A percentile compares a stretch with the other conserved stretches of the same genome.
These are phyloP conservation scores for Drosophila subsilvestris DNA, from an alignment of 2,888 invertebrate species.

Conservation along the genomic window DNA sequence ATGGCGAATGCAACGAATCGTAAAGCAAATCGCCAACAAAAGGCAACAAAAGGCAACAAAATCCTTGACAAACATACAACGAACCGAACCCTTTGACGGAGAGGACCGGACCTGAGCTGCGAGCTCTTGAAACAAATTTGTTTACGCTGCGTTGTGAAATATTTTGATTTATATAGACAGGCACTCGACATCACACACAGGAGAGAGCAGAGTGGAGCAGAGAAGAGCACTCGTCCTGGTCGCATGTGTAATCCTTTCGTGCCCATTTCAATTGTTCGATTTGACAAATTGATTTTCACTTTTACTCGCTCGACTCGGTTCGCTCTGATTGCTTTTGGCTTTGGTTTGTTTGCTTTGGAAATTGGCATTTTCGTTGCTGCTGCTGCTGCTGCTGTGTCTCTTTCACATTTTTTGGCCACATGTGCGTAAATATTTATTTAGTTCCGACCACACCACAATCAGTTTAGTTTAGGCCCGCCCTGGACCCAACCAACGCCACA, in stretches of 20 bases:
- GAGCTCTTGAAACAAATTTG: constrained; percentile 70
- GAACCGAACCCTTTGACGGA: constrained; percentile 56
- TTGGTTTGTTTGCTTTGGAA: constrained; percentile 69
- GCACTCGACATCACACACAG: constrained; percentile 30
- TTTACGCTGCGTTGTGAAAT: constrained; percentile 69
- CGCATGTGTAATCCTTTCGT: constrained; percentile 69
- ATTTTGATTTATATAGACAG: constrained; percentile 71
- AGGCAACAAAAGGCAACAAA: not conserved
- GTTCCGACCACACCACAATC: constrained; percentile 56
- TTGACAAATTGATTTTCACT: constrained; percentile 76
- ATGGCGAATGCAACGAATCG: constrained; percentile 66
- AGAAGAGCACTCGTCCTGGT: constrained; percentile 13
- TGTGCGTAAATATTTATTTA: constrained; percentile 77
- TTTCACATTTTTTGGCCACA: constrained; percentile 69
- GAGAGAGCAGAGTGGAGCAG: not conserved
- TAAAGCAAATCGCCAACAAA: constrained; percentile 54
- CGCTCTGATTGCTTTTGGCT: constrained; percentile 66
- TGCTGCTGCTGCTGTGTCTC: constrained; percentile 41
- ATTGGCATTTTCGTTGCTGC: constrained; percentile 56
- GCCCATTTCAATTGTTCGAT: constrained; percentile 76
- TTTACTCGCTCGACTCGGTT: constrained; percentile 54
- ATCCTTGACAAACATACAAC: constrained; percentile 7
- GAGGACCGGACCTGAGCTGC: not conserved
- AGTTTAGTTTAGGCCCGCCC: constrained; percentile 42
- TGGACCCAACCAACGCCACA: constrained; percentile 3